Base-by-base conservation (phyloP, 1,140 invertebrate genomes). In the Aphelenchoides fujianensis region DNA sequence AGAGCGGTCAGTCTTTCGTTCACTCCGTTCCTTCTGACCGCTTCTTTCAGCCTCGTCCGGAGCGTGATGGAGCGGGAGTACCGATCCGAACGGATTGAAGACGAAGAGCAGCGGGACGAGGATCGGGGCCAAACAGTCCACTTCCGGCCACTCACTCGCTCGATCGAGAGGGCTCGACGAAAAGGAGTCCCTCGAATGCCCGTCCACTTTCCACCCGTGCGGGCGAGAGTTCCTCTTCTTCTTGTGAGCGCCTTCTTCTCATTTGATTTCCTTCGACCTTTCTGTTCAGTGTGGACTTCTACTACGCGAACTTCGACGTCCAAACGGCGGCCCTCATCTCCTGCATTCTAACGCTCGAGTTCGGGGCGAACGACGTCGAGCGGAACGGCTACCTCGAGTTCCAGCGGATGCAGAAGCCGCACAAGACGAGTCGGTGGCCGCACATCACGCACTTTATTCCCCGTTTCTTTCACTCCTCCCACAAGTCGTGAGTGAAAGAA, bases 281-380 rank as follows among this genome's bases (percentile, higher is more conserved):
- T n/a, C 2, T 61, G 19, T 61, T 61, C 1, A 61, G 59, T 2
- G 32, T 66, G 0, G 63, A 66, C 12, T 66, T 32, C 36, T 66
- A 66, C 32, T 66, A 66, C 7, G 16, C n/a, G 63, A 34, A 37
- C 16, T 66, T 36, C 32, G 63, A 66, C 53, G 3, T 36, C 0
- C 63, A 66, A 66, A 66, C 63, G 12, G 63, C 63, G 0, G 16
- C 63, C 34, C n/a, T 66, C 12, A 30, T 66, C 53, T 36, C 32
- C 16, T 66, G 63, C 31, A 55, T 66, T 66, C 34, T 66, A 19
- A 66, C n/a, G 55, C 55, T 5, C 34, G n/a, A n/a, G n/a, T n/a
- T n/a, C n/a, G n/a, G n/a, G n/a, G n/a, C n/a, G n/a, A n/a, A n/a
- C n/a, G n/a, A n/a, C n/a, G n/a, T n/a, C n/a, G n/a, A n/a, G n/a